Evolutionary conservation across 2,888 invertebrate genomes (phyloP).

Genomic region (Epistrophe grossulariae): DNA sequence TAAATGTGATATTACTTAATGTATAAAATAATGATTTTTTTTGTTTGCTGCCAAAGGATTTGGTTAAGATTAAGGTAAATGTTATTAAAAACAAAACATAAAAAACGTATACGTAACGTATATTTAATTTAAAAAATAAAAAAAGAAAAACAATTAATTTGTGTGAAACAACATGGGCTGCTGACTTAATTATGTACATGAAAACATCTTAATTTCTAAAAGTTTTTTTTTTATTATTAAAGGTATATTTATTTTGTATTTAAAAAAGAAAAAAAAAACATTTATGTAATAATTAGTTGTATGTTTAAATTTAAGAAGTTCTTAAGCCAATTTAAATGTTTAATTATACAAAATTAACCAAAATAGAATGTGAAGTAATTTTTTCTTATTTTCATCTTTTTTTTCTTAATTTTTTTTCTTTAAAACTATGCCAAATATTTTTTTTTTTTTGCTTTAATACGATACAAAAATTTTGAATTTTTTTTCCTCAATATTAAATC

Average conservation of each 20-base stretch:
- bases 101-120: slow-evolving; percentile 24
- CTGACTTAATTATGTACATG: slow-evolving; percentile 62
- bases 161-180: slow-evolving; percentile 69
- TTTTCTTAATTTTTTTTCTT: slow-evolving; percentile 21
- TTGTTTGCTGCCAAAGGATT: slow-evolving; percentile 70
- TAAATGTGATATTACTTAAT: slow-evolving; percentile 39
- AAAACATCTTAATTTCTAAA: slow-evolving; percentile 58
- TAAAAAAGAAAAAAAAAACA: background rate
- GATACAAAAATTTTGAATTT: slow-evolving; percentile 39
- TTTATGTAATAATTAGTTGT: slow-evolving; percentile 24
- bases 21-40: slow-evolving; percentile 55
- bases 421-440: slow-evolving; percentile 28
- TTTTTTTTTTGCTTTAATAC: background rate
- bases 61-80: slow-evolving; percentile 21
- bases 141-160: slow-evolving; percentile 20
- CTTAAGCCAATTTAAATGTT: slow-evolving; percentile 64
- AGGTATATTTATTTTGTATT: slow-evolving; percentile 12
- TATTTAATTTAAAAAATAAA: slow-evolving; percentile 20
- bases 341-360: slow-evolving; percentile 44
- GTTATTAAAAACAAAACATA: background rate
- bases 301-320: slow-evolving; percentile 60
- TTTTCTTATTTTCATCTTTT: slow-evolving; percentile 3
- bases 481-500: slow-evolving; percentile 7
- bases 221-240: slow-evolving; percentile 29
- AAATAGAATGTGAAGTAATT: slow-evolving; percentile 62